Percentiles rank a stretch among this genome's conserved stretches.
Conservation (phyloP, 2,888 invertebrate genomes). For the Epistrophe eligans region DNA sequence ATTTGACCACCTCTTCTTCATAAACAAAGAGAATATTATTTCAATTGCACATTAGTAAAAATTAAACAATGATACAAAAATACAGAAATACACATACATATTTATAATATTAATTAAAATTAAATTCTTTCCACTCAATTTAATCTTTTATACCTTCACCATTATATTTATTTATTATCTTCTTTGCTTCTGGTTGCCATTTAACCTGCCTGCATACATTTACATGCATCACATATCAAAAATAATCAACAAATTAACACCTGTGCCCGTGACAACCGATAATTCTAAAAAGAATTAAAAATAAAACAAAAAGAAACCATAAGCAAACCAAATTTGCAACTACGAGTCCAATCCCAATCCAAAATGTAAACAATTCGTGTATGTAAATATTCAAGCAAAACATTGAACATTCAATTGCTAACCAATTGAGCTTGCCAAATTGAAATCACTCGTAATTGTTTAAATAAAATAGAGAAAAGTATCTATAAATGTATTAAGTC, state of each 20-base stretch:
- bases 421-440: constrained; percentile 50
- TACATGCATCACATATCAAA: neutral
- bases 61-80: too few species aligned
- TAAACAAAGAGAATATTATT: neutral
- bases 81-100: too few species aligned
- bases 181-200: neutral
- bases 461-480: constrained; percentile 42
- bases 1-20: too few species aligned
- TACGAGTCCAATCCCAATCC: neutral
- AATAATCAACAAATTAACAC: constrained; percentile 57
- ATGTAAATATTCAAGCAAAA: constrained; percentile 32
- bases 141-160: neutral
- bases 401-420: constrained; percentile 60
- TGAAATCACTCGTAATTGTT: constrained; percentile 37
- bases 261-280: constrained; percentile 67
- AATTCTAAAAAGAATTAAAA: constrained; percentile 33
- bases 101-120: too few species aligned
- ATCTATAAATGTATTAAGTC: constrained; percentile 32
- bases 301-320: constrained; percentile 4
- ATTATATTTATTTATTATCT: neutral
- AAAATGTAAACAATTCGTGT: constrained; percentile 26
- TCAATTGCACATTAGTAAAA: neutral
- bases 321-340: neutral
- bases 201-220: neutral
- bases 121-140: neutral